A percentile compares a stretch with the other conserved stretches of the same genome.
phyloP scores from a whole-genome alignment of 2,113 vertebrate species.

The Toxostoma redivivum region DNA sequence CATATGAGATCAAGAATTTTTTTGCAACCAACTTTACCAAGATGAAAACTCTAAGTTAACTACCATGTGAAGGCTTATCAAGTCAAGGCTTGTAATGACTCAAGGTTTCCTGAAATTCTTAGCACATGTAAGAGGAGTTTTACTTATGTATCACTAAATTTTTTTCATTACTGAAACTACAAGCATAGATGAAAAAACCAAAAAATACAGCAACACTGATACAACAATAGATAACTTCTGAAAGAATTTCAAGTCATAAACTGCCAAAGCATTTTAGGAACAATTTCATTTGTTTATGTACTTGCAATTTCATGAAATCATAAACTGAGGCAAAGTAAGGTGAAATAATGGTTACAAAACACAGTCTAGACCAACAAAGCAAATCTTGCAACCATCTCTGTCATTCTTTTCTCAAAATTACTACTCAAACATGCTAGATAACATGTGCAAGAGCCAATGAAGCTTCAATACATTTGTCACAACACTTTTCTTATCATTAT shows the following conservation, averaged over 20 bases:
- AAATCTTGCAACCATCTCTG: not conserved
- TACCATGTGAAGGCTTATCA: not conserved
- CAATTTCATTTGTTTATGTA: not conserved
- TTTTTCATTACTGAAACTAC: not conserved
- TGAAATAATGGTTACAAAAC: not conserved
- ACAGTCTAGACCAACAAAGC: not conserved
- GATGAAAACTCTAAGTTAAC: not conserved
- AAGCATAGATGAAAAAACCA: not conserved
- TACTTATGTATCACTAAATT: not conserved
- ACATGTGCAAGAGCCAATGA: not conserved
- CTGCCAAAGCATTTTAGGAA: not conserved
- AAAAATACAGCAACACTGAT: not conserved
- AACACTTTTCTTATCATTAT: constrained; percentile 42
- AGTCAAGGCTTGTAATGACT: not conserved
- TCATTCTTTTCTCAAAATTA: not conserved
- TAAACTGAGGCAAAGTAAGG: not conserved
- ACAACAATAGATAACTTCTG: not conserved
- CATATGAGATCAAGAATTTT: not conserved
- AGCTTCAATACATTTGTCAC: constrained; percentile 14
- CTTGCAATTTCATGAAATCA: not conserved
- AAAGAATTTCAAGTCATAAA: not conserved
- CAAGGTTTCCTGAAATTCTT: not conserved
- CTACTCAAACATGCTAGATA: not conserved
- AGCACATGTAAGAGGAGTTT: not conserved
- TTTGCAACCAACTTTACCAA: not conserved